Conservation (phyloP, 2,113 vertebrate species). For the Melanotaenia duboulayi region DNA sequence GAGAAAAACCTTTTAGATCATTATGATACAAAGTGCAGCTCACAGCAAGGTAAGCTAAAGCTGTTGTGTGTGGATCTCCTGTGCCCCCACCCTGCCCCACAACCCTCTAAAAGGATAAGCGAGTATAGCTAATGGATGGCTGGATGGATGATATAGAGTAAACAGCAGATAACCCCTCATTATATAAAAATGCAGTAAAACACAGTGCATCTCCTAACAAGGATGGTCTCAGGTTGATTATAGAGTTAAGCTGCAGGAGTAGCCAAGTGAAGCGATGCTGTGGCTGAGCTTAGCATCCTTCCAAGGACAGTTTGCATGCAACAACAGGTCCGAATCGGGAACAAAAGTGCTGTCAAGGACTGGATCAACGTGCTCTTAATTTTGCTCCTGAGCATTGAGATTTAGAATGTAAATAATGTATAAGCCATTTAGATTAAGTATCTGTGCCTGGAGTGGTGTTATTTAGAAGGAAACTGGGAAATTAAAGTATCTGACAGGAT, state of each 20-base stretch:
- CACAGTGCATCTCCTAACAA: constrained; percentile 39
- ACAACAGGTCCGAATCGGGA: constrained; percentile 34
- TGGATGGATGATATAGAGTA: constrained; percentile 35
- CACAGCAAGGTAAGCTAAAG: constrained; percentile 1
- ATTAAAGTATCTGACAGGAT: constrained; percentile 44
- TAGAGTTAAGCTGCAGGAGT: constrained; percentile 56
- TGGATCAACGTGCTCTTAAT: constrained; percentile 12
- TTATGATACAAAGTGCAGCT: neutral
- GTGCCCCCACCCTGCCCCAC: constrained; percentile 1
- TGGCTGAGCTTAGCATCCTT: constrained; percentile 41
- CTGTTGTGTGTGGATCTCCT: constrained; percentile 18
- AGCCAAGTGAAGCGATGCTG: constrained; percentile 45
- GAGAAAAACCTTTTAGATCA: neutral
- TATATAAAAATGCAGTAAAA: constrained; percentile 27
- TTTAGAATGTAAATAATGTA: constrained; percentile 34
- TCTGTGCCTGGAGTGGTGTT: constrained; percentile 34
- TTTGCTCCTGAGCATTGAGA: constrained; percentile 48
- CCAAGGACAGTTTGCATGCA: constrained; percentile 38
- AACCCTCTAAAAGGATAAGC: constrained; percentile 50
- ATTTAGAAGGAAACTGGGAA: constrained; percentile 42
- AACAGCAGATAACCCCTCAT: constrained; percentile 34
- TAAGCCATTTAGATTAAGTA: constrained; percentile 27
- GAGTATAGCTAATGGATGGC: constrained; percentile 47
- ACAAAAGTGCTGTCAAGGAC: constrained; percentile 11
- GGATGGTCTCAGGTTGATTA: constrained; percentile 61